These are phyloP conservation scores for Acanthisitta chloris DNA, from an alignment of 2,113 vertebrate species.

Conservation along the genomic window DNA sequence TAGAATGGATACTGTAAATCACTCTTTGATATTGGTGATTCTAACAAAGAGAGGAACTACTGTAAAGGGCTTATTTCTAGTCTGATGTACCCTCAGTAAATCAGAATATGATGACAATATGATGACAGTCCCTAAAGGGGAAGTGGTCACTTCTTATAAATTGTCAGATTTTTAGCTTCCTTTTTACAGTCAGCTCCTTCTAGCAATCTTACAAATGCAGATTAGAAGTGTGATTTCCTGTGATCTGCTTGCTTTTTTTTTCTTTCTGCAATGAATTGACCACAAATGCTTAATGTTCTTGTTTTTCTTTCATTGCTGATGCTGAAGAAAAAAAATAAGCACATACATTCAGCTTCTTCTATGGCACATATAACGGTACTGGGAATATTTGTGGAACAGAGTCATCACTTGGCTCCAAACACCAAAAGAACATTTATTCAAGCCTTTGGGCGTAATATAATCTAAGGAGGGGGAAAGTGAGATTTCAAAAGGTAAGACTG, in stretches of 20 bases:
- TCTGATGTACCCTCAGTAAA: background rate
- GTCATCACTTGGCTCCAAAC: background rate
- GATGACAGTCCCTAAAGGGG: slow-evolving; percentile 21
- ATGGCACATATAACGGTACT: rapidly evolving
- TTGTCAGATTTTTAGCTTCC: slow-evolving; percentile 33
- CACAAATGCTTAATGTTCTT: background rate
- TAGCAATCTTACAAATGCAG: slow-evolving; percentile 25
- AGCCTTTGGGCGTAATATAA: background rate
- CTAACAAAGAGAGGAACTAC: background rate
- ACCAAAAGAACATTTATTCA: slow-evolving; percentile 4
- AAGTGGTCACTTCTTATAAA: slow-evolving; percentile 39
- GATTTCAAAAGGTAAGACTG: slow-evolving; percentile 28
- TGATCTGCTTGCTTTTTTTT: background rate
- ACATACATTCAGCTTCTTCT: background rate
- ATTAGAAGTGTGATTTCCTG: slow-evolving; percentile 5
- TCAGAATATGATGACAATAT: slow-evolving; percentile 23
- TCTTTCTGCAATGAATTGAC: background rate
- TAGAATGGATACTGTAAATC: background rate
- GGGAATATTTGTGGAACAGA: background rate
- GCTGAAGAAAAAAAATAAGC: background rate
- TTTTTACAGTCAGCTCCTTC: slow-evolving; percentile 25
- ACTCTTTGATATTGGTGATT: background rate
- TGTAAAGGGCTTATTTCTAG: background rate
- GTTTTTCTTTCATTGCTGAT: background rate
- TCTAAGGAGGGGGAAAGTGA: background rate